These are phyloP conservation scores for Melinaea menophilus DNA, from an alignment of 2,888 invertebrate species.

Conservation along the genomic window DNA sequence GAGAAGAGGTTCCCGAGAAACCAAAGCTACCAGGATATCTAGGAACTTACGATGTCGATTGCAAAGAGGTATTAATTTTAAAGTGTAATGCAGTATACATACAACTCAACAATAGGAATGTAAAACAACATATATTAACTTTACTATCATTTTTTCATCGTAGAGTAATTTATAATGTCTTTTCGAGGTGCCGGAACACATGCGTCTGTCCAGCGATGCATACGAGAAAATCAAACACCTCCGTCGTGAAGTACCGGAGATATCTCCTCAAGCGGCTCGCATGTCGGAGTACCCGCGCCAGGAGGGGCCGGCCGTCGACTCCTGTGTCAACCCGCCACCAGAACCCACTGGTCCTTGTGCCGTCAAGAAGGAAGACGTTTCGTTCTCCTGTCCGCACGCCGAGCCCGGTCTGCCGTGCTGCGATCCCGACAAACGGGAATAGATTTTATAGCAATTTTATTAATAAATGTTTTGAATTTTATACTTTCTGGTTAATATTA, in stretches of 20 bases:
- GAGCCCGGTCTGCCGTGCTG: constrained; percentile 57
- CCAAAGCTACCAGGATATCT: constrained; percentile 55
- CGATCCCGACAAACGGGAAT: constrained; percentile 42
- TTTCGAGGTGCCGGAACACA: constrained; percentile 58
- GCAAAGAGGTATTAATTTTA: constrained; percentile 52
- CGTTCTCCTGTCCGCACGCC: constrained; percentile 60
- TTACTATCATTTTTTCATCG: too few species aligned
- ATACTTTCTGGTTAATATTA: not conserved
- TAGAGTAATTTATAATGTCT: not conserved
- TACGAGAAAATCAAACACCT: constrained; percentile 58
- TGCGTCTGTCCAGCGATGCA: constrained; percentile 59
- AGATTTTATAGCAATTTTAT: not conserved
- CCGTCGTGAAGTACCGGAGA: constrained; percentile 55
- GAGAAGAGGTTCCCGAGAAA: constrained; percentile 41
- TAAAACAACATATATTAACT: too few species aligned
- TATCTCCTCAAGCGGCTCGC: constrained; percentile 61
- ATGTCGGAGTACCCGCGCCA: constrained; percentile 45
- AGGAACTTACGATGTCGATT: constrained; percentile 60
- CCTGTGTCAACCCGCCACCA: constrained; percentile 47
- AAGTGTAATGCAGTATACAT: too few species aligned
- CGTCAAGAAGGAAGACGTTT: constrained; percentile 56
- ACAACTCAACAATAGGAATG: too few species aligned
- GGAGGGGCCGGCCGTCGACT: constrained; percentile 41
- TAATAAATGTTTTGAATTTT: not conserved
- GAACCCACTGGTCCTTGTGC: constrained; percentile 48